phyloP scores from a whole-genome alignment of 2,888 invertebrate species.

The Dolomedes plantarius region DNA sequence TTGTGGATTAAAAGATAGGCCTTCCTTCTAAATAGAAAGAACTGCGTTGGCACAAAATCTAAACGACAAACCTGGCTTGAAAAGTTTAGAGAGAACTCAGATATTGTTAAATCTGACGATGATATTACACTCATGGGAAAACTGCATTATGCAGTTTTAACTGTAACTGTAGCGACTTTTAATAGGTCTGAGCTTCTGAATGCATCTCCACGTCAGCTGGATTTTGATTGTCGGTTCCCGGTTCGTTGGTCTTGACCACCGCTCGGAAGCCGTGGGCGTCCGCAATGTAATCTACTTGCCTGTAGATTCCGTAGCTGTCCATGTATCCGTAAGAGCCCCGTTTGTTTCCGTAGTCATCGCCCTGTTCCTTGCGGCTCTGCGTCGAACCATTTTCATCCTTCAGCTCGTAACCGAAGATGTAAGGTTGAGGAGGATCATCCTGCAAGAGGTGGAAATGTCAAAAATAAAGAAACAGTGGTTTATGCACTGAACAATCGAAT shows the following conservation, averaged over 20 bases:
- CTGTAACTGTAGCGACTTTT: no score
- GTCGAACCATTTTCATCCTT: constrained; percentile 67
- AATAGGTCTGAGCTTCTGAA: constrained; percentile 47
- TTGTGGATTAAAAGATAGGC: no score
- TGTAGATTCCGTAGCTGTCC: constrained; percentile 71
- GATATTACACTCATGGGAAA: no score
- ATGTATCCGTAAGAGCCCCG: constrained; percentile 72
- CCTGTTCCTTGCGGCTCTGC: constrained; percentile 66
- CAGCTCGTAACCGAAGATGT: constrained; percentile 72
- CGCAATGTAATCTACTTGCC: constrained; percentile 72
- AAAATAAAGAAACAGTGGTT: neutral
- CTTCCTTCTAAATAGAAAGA: no score
- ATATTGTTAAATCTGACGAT: no score
- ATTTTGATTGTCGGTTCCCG: constrained; percentile 63
- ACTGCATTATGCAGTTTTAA: no score
- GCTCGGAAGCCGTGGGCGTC: constrained; percentile 71
- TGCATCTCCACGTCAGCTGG: constrained; percentile 54
- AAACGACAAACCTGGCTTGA: no score
- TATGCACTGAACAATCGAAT: neutral
- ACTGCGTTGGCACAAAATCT: no score
- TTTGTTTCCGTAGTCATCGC: constrained; percentile 72
- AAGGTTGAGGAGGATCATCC: constrained; percentile 68
- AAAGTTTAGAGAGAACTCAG: no score
- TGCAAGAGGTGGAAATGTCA: neutral
- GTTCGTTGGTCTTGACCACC: constrained; percentile 71